A percentile compares a stretch with the other conserved stretches of the same genome.
Evolutionary conservation across 2,797 vertebrate species (phyloP).

Genomic region (Carapus acus): DNA sequence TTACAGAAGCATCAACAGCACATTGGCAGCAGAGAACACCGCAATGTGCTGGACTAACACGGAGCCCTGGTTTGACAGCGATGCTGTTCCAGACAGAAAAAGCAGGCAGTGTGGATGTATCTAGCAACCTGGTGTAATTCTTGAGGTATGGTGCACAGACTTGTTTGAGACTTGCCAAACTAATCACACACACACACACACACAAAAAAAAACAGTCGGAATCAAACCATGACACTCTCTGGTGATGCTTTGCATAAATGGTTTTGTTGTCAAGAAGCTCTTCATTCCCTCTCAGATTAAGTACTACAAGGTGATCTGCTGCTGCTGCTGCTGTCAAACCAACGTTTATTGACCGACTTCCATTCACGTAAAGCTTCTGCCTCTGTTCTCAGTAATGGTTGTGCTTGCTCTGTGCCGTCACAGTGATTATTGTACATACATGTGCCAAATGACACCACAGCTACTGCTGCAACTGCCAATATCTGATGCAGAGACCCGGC

Average conservation of each 20-base stretch:
- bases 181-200: no score
- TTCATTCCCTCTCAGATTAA: slow-evolving; percentile 20
- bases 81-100: background rate
- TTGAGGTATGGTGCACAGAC: slow-evolving; percentile 14
- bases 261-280: slow-evolving; percentile 29
- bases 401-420: slow-evolving; percentile 51
- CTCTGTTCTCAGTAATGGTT: slow-evolving; percentile 46
- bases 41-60: slow-evolving; percentile 26
- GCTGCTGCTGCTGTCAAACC: slow-evolving; percentile 24
- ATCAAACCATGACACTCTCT: slow-evolving; percentile 37
- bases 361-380: slow-evolving; percentile 45
- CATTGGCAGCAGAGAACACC: slow-evolving; percentile 11
- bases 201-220: slow-evolving; percentile 25
- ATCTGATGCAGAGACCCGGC: slow-evolving; percentile 26
- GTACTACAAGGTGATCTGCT: slow-evolving; percentile 24
- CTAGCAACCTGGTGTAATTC: slow-evolving; percentile 30
- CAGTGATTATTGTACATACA: slow-evolving; percentile 46
- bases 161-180: slow-evolving; percentile 10
- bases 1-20: slow-evolving; percentile 24
- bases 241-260: slow-evolving; percentile 40
- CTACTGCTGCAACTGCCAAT: slow-evolving; percentile 50
- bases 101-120: slow-evolving; percentile 26
- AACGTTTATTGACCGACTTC: slow-evolving; percentile 32
- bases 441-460: slow-evolving; percentile 66
- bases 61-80: slow-evolving; percentile 1